Conservation (phyloP, 1,140 invertebrate genomes). For the Trichonephila inaurata region DNA sequence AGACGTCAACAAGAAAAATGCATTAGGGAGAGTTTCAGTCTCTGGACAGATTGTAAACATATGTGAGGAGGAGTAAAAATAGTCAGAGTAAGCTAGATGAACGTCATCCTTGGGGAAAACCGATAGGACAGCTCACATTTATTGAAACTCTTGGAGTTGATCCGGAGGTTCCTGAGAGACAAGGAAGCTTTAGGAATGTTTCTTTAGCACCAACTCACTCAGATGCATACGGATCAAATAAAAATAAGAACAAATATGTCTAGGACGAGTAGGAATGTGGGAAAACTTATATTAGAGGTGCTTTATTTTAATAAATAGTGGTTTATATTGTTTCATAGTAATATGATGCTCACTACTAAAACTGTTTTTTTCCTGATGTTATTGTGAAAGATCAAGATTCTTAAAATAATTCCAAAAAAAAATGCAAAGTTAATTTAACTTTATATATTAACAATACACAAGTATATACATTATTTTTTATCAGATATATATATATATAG, state of each 20-base stretch:
- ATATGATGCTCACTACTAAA: too few relatives aligned
- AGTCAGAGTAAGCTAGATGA: conserved; percentile 23
- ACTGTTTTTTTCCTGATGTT: too few relatives aligned
- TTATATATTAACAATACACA: too few relatives aligned
- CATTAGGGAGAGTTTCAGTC: not conserved
- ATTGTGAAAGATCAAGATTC: too few relatives aligned
- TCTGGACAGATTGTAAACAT: conserved; percentile 35
- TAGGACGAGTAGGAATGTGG: not conserved
- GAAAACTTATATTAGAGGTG: not conserved
- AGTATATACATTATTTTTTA: too few relatives aligned
- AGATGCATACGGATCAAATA: not conserved
- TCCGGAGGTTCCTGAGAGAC: not conserved
- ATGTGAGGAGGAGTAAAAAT: not conserved
- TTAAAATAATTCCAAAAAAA: too few relatives aligned
- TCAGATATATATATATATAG: too few relatives aligned
- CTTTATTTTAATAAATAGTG: not conserved
- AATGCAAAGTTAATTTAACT: too few relatives aligned
- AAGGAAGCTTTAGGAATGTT: not conserved
- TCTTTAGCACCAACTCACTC: not conserved
- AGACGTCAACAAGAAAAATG: conserved; percentile 7
- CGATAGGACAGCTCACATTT: conserved; percentile 8
- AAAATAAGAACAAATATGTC: not conserved
- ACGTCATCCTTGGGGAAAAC: not conserved
- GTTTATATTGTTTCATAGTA: too few relatives aligned
- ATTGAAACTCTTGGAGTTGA: not conserved